These are phyloP conservation scores for Bujurquina vittata DNA, from an alignment of 2,113 vertebrate species.

Conservation along the genomic window DNA sequence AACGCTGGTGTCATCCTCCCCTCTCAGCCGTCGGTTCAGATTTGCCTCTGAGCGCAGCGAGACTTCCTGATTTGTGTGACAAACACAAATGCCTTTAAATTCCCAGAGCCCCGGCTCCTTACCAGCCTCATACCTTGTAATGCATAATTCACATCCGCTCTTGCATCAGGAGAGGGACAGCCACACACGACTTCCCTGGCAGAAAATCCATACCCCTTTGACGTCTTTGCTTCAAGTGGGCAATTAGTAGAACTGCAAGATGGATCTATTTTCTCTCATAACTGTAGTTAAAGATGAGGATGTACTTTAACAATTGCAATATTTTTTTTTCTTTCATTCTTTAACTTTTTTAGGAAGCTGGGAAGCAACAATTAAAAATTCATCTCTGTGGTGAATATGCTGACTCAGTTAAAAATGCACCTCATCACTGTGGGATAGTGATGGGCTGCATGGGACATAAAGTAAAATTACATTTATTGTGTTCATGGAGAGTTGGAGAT, in stretches of 20 bases:
- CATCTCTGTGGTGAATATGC: neutral
- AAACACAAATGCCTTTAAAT: conserved; percentile 83
- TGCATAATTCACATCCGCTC: conserved; percentile 83
- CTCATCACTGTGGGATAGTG: neutral
- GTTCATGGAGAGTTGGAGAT: neutral
- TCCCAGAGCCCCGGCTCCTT: conserved; percentile 74
- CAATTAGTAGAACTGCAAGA: conserved; percentile 79
- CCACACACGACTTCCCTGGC: conserved; percentile 74
- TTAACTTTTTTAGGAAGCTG: conserved; percentile 7
- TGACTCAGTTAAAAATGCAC: neutral
- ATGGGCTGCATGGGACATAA: neutral
- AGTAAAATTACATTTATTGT: neutral
- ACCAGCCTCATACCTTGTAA: conserved; percentile 79
- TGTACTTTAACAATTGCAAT: conserved; percentile 72
- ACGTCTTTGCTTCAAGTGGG: conserved; percentile 80
- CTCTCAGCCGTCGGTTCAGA: conserved; percentile 66
- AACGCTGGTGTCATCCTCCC: conserved; percentile 53
- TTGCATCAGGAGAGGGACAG: conserved; percentile 73
- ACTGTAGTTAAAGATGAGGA: conserved; percentile 73
- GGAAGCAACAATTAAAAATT: neutral
- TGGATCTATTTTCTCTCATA: conserved; percentile 75
- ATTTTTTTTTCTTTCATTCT: conserved; percentile 12
- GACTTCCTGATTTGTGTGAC: conserved; percentile 79
- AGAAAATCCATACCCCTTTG: conserved; percentile 83
- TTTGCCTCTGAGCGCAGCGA: conserved; percentile 59